phyloP scores from a whole-genome alignment of 2,888 invertebrate genomes.

The Linnaemya tessellans region DNA sequence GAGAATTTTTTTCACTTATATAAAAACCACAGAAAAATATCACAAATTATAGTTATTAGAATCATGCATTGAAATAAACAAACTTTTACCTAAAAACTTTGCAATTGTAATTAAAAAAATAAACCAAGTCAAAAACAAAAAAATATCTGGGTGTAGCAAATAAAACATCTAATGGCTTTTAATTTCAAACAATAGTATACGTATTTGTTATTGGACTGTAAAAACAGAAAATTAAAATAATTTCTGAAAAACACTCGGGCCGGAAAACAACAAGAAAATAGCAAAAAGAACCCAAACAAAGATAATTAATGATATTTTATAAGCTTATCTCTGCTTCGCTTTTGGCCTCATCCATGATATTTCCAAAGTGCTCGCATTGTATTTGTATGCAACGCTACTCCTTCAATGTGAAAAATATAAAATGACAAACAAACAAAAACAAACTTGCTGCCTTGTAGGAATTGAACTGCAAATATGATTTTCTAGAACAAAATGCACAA shows the following conservation, averaged over 20 bases:
- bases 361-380: neutral
- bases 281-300: conserved; percentile 76
- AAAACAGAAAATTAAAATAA: conserved; percentile 47
- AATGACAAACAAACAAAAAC: conserved; percentile 47
- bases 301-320: conserved; percentile 82
- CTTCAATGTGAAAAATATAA: conserved; percentile 39
- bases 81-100: conserved; percentile 48
- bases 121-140: too few relatives aligned
- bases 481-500: conserved; percentile 8
- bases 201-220: conserved; percentile 48
- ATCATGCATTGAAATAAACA: neutral
- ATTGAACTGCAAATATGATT: conserved; percentile 35
- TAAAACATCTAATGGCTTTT: conserved; percentile 65
- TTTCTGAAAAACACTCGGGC: conserved; percentile 51
- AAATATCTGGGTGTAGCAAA: conserved; percentile 55
- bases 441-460: conserved; percentile 7
- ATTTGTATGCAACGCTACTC: conserved; percentile 27
- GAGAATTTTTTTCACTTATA: too few relatives aligned
- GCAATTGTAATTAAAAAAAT: conserved; percentile 37
- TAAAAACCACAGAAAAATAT: conserved; percentile 27
- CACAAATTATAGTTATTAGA: neutral
- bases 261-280: conserved; percentile 77
- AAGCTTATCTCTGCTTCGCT: conserved; percentile 78
- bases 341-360: conserved; percentile 49
- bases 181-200: conserved; percentile 49